Base-by-base conservation (phyloP, 2,888 invertebrate species). In the Aleiodes testaceus region DNA sequence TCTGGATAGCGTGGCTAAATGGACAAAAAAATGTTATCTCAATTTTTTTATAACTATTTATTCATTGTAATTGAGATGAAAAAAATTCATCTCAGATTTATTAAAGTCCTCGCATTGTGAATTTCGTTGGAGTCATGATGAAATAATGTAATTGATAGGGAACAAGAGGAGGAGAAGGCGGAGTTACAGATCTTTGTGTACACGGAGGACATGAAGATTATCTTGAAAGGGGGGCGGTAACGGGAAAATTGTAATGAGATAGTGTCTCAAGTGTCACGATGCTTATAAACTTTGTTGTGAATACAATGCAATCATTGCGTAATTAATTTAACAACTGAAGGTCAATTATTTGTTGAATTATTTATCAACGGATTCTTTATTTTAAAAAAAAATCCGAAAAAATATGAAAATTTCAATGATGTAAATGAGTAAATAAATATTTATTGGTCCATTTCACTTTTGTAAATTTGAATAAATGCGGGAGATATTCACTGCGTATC, bases 1-100 rank as follows among this genome's bases (percentile, higher is more conserved):
- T 73, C 75, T 74, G 71, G 71, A 64, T 45, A 75, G 74, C 77
- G 72, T 68, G 77, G 70, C 77, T 75, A 74, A 36, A 76, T 79
- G n/a, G n/a, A 76, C 75, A 2, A 79, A 79, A 72, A 49, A 72
- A 73, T 22, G 22, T 22, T 26, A 5, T 1, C 26, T 26, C 73
- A 76, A 36, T 36, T 36, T 36, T 36, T 36, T 9, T 36, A 9
- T n/a, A n/a, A n/a, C 36, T 7, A 36, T 36, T 36, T 36, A 7
- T 36, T 36, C 36, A 36, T 36, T 36, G 26, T 30, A 53, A 53
- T 53, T 78, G 75, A 73, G 74, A 77, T 76, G 74, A 74, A 75
- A 74, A 77, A 76, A 75, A 66, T 76, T 50, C 66, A 42, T 64
- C 45, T 47, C 44, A 52, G 44, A 47, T 66, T 20, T 16, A 53